Base-by-base conservation (phyloP, 2,888 invertebrate genomes). In the Epirrita christyi region DNA sequence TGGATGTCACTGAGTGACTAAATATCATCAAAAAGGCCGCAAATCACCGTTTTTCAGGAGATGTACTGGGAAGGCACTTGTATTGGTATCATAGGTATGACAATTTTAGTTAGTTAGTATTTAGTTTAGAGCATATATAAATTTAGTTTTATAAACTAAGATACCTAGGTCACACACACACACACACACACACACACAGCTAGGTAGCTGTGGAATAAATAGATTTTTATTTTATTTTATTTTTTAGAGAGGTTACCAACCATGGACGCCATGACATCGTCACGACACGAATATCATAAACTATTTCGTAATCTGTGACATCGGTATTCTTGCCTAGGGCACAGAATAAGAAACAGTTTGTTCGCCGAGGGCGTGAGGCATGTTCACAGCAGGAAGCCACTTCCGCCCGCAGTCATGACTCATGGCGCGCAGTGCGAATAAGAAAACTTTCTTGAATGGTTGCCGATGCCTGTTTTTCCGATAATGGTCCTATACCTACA, bases 381-480 rank as follows among this genome's bases (percentile, higher is more conserved):
- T 72, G 73, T 64, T 66, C 63, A 66, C 42, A 62, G 63, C 78
- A 80, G 83, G 83, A 83, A 82, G 77, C 52, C 63, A 65, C 77
- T 79, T 83, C 84, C 84, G 80, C 62, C 65, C 63, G 57, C 56
- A 59, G 52, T 60, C 67, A 53, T 72, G 73, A 67, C 52, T 72
- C 68, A 71, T 64, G 62, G 59, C 49, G 59, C 45, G 36, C n/a
- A 58, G 9, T 49, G 49, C 58, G 49, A 52, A 62, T 61, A 50
- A 54, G 48, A 59, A 60, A 56, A 56, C 57, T 64, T 56, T 59
- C 62, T 62, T 64, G 53, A 49, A 56, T 47, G 43, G 41, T 28
- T 48, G 56, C 57, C 59, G 37, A 51, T 66, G 49, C 54, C 47
- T 37, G 56, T 34, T 66, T 62, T 44, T 67, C 50, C 48, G 58